A percentile compares a stretch with the other conserved stretches of the same genome.
These are phyloP conservation scores for Luehdorfia chinensis DNA, from an alignment of 1,140 invertebrate genomes.

Conservation along the genomic window DNA sequence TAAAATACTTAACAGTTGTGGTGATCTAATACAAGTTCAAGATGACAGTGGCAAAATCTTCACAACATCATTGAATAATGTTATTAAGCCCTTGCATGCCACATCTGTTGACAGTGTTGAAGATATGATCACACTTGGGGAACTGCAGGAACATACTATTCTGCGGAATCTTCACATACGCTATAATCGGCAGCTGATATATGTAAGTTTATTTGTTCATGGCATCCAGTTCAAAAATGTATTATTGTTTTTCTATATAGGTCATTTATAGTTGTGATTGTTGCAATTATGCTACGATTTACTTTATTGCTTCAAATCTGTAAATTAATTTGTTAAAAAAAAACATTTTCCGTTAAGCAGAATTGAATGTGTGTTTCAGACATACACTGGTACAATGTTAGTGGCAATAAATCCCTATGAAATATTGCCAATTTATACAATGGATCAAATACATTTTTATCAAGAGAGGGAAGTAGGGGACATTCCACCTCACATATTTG, in stretches of 20 bases:
- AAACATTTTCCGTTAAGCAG: too few species aligned
- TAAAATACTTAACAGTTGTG: conserved; percentile 86
- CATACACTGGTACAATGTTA: conserved; percentile 94
- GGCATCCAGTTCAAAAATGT: too few species aligned
- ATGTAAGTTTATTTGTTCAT: conserved; percentile 83
- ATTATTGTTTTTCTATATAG: conserved; percentile 7
- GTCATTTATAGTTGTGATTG: too few species aligned
- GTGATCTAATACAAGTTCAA: conserved; percentile 85
- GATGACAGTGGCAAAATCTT: conserved; percentile 88
- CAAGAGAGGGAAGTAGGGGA: conserved; percentile 89
- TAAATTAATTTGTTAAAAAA: too few species aligned
- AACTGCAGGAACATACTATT: conserved; percentile 95
- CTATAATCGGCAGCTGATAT: conserved; percentile 92
- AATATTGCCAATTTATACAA: conserved; percentile 93
- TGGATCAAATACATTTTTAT: conserved; percentile 90
- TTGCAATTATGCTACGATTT: too few species aligned
- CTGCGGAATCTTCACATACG: conserved; percentile 93
- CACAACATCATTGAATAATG: conserved; percentile 73
- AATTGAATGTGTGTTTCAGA: conserved; percentile 80
- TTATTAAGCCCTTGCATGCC: conserved; percentile 90
- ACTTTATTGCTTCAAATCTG: too few species aligned
- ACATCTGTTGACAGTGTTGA: conserved; percentile 92
- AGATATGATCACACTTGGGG: conserved; percentile 96
- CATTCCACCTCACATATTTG: conserved; percentile 95
- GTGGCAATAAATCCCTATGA: conserved; percentile 97